Evolutionary conservation across 1,140 invertebrate genomes (phyloP).

Genomic region (Limonius californicus): DNA sequence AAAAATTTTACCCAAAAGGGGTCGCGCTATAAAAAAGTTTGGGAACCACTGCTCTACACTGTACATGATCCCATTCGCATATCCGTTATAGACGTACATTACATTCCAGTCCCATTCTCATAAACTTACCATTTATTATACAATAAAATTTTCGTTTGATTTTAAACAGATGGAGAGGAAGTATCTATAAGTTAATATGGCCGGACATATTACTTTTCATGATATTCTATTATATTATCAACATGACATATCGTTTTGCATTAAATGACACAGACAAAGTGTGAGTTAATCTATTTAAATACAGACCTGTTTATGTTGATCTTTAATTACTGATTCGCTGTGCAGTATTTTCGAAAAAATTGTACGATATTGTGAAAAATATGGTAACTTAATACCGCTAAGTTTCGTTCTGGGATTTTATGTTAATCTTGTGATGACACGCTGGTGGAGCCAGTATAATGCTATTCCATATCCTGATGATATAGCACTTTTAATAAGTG

Average conservation of each 20-base stretch:
- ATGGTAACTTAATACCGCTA: conserved; percentile 65
- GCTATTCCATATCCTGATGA: conserved; percentile 58
- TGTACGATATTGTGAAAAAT: conserved; percentile 62
- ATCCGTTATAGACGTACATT: no score
- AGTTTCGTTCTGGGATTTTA: conserved; percentile 69
- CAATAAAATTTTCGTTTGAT: no score
- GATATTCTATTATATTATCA: conserved; percentile 58
- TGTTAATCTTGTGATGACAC: conserved; percentile 84
- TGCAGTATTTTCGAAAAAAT: conserved; percentile 61
- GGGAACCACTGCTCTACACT: no score
- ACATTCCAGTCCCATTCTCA: no score
- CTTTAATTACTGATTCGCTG: conserved; percentile 18
- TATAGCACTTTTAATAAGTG: conserved; percentile 47
- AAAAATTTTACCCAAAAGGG: no score
- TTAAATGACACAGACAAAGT: conserved; percentile 54
- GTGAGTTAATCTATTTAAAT: conserved; percentile 46
- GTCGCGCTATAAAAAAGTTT: no score
- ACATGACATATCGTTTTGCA: conserved; percentile 55
- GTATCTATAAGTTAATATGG: conserved; percentile 72
- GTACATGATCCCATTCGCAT: no score
- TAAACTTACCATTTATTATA: no score
- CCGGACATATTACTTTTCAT: conserved; percentile 62
- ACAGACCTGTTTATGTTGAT: background rate
- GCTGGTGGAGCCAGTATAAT: conserved; percentile 91
- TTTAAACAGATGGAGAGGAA: conserved; percentile 62